A percentile compares a stretch with the other conserved stretches of the same genome.
Evolutionary conservation across 2,888 invertebrate genomes (phyloP).

Genomic region (Leptopilina myrica): DNA sequence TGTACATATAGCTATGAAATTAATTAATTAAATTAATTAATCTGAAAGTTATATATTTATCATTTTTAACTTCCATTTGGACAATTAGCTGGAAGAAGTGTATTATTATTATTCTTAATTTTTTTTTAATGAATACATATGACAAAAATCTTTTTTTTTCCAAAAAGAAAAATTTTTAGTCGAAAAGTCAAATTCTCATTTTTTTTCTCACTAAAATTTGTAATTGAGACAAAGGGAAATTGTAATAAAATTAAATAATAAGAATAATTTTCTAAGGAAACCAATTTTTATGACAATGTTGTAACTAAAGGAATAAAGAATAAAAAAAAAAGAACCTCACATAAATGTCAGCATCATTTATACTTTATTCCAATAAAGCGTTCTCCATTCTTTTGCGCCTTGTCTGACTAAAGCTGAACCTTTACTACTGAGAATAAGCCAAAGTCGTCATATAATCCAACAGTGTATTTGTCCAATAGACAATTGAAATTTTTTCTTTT

Average conservation of each 20-base stretch:
- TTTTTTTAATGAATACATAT: too few species aligned
- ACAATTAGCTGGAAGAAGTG: too few species aligned
- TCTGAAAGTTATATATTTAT: too few species aligned
- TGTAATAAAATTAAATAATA: not conserved
- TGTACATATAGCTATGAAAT: too few species aligned
- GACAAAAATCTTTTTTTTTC: too few species aligned
- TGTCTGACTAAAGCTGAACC: slow-evolving; percentile 20
- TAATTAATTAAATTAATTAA: too few species aligned
- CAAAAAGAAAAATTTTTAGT: too few species aligned
- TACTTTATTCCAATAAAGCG: not conserved
- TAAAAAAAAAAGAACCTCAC: not conserved
- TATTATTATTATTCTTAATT: too few species aligned
- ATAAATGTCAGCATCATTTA: not conserved
- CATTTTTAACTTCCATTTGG: too few species aligned
- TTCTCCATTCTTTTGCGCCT: not conserved
- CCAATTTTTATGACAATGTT: not conserved
- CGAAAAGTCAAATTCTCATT: too few species aligned
- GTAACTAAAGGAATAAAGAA: not conserved
- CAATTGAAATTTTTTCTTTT: slow-evolving; percentile 1
- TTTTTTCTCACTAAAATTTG: too few species aligned
- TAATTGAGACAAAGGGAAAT: too few species aligned
- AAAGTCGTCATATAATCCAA: not conserved
- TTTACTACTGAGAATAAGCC: slow-evolving; percentile 6
- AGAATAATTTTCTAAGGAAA: not conserved
- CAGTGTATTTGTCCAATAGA: not conserved